Conservation (phyloP, 92 coral and sea anemone genomes). For the Blastomussa wellsi region DNA sequence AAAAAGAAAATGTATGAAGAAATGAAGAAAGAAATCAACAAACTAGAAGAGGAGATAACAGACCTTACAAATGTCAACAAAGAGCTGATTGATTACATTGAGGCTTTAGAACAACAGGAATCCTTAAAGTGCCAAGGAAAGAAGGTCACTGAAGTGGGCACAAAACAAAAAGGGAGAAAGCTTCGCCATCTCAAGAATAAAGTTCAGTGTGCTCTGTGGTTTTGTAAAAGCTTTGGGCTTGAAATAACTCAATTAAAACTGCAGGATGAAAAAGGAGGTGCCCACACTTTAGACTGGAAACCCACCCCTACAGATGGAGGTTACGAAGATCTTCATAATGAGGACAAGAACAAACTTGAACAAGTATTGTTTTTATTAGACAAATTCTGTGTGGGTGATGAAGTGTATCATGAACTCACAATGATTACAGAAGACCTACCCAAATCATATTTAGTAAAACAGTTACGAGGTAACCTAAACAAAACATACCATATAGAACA, state of each 20-base stretch:
- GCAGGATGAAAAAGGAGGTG: slow-evolving; percentile 35
- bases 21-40: slow-evolving; percentile 26
- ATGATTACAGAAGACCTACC: slow-evolving; percentile 43
- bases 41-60: slow-evolving; percentile 31
- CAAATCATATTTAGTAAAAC: slow-evolving; percentile 58
- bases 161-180: slow-evolving; percentile 62
- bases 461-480: slow-evolving; percentile 46
- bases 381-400: too few species aligned
- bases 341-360: background rate
- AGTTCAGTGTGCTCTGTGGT: slow-evolving; percentile 73
- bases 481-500: slow-evolving; percentile 44
- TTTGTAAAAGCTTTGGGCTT: slow-evolving; percentile 70
- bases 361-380: too few species aligned
- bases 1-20: slow-evolving; percentile 29
- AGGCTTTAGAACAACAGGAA: slow-evolving; percentile 30
- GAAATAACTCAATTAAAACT: slow-evolving; percentile 53
- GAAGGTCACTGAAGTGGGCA: slow-evolving; percentile 58
- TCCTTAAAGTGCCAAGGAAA: slow-evolving; percentile 50
- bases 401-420: too few species aligned
- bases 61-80: slow-evolving; percentile 42
- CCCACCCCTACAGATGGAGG: slow-evolving; percentile 2
- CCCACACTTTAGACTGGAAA: background rate
- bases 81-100: slow-evolving; percentile 50
- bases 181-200: slow-evolving; percentile 57
- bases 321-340: background rate